Base-by-base conservation (phyloP, 64 coral and sea anemone species). In the Porites lutea region DNA sequence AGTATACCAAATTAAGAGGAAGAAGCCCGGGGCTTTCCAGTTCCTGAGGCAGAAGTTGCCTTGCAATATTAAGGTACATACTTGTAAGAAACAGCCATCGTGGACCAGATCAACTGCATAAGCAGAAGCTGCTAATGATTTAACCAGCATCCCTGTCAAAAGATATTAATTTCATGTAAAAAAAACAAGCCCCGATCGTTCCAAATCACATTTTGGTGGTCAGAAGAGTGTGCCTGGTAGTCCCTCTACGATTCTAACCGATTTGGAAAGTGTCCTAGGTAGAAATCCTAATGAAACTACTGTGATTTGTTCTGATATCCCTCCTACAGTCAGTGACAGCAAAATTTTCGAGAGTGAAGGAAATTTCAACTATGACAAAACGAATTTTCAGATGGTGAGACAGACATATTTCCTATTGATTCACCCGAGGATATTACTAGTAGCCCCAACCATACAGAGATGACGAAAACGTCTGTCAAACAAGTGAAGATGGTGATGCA, bases 401-500 rank as follows among this genome's bases (percentile, higher is more conserved):
- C 65, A 68, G 65, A 68, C 65, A 68, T 68, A 81, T 54, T 81
- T 13, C 53, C 13, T 60, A 6, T n/a, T 20, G 44, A 23, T n/a
- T 81, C 78, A 59, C 50, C 15, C 20, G 77, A 79, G 19, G 77
- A 52, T 54, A 58, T 52, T 79, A 18, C 50, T 54, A 22, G 57
- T 79, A 23, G 0, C 20, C 49, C 50, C 27, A 52, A 81, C 44
- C 14, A 81, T 58, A 2, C 20, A 27, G 78, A 81, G 78, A 81
- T 59, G 52, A 21, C 23, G 78, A n/a, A 20, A 44, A 81, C 20
- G 78, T 23, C 59, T 18, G 59, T n/a, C 20, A 81, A 27, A 37
- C 7, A n/a, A 60, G 59, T 81, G 78, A 81, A 11, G 2, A 81
- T 81, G 78, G 44, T 59, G 52, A 81, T 59, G 52, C n/a, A 22